Conservation (phyloP, 2,797 vertebrate genomes). For the Cheirogaleus major region DNA sequence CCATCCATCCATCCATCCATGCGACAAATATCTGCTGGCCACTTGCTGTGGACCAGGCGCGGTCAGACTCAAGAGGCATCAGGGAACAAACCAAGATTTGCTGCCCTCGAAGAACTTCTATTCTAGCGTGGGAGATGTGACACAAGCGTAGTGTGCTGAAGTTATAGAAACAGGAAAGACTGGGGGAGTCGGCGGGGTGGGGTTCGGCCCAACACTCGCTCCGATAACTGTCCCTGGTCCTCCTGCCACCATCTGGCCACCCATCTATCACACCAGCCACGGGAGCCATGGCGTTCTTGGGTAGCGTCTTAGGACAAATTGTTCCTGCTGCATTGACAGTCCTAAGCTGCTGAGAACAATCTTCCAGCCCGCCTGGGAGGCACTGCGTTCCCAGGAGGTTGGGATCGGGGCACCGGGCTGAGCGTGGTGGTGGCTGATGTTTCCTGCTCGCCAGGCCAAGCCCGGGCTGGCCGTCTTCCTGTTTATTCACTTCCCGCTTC, state of each 20-base stretch:
- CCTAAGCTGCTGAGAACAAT: constrained; percentile 32
- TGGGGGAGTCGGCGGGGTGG: no score
- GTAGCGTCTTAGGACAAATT: constrained; percentile 32
- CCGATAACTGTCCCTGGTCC: not conserved
- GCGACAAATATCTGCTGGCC: not conserved
- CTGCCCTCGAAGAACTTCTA: not conserved
- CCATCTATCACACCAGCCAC: not conserved
- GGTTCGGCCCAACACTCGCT: no score
- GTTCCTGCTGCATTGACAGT: not conserved
- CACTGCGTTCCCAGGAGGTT: not conserved
- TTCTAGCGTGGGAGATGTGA: not conserved
- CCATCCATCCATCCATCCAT: not conserved
- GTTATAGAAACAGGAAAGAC: not conserved
- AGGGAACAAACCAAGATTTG: not conserved
- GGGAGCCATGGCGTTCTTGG: constrained; percentile 16
- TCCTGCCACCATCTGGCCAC: not conserved
- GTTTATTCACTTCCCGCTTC: constrained; percentile 59
- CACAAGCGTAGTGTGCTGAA: not conserved
- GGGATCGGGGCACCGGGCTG: not conserved
- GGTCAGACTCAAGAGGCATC: not conserved
- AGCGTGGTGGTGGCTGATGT: not conserved
- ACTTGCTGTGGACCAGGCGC: not conserved
- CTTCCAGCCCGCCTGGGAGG: not conserved
- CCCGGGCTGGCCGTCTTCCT: constrained; percentile 59
- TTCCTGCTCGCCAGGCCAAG: constrained; percentile 50